Base-by-base conservation (phyloP, 2,797 vertebrate genomes). In the Sebastes nivosus region DNA sequence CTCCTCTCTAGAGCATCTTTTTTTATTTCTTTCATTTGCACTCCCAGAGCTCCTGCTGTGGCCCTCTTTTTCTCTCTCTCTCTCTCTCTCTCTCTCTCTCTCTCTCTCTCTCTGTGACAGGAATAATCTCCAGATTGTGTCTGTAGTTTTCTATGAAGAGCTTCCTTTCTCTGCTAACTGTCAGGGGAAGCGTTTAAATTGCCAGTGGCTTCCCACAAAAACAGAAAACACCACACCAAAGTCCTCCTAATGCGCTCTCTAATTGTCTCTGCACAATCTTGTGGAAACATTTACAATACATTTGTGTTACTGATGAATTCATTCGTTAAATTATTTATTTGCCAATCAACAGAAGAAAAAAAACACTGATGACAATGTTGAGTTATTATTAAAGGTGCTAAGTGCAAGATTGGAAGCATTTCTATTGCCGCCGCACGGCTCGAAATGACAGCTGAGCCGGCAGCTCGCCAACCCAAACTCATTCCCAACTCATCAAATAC, bases 121-220 rank as follows among this genome's bases (percentile, higher is more conserved):
- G 61, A 89, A 68, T 85, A 87, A 89, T 84, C 86, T 80, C 76
- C 69, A 84, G 68, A 80, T 76, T 88, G 60, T 72, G 64, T 52
- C 68, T 66, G 59, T 65, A 64, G 71, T 83, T 32, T 81, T 85
- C 72, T 74, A 64, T 58, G 36, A 82, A 78, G 81, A 82, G 63
- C 34, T 25, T 79, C 4, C 9, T 58, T 78, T 71, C 72, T 72
- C 71, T 68, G 42, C 1, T 3, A 74, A 64, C 22, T 20, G 8
- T 18, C 32, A 38, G 24, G 54, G 9, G n/a, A 73, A n/a, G 29
- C 29, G 4, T 75, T 58, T 13, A 9, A 58, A 58, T 16, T 11
- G 59, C n/a, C 1, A 0, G 68, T 65, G 52, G 27, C 60, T 67
- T 85, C 16, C 24, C 11, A 5, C 2, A 24, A 50, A 75, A 36